Conservation (phyloP, 1,140 invertebrate species). For the Dreissena polymorpha region DNA sequence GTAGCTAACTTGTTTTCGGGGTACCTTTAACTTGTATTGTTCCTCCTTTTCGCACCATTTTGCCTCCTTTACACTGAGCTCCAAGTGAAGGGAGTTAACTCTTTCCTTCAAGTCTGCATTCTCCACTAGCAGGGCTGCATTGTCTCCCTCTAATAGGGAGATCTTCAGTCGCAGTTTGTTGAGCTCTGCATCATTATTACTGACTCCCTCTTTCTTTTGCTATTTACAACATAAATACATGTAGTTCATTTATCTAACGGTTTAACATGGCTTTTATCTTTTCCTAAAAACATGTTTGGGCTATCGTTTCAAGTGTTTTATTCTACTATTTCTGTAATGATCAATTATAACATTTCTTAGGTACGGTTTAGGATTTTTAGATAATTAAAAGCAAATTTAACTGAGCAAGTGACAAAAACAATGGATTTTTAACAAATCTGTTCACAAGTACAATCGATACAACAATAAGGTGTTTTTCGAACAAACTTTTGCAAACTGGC, state of each 20-base stretch:
- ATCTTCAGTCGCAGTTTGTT: slow-evolving; percentile 52
- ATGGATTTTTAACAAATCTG: too few relatives aligned
- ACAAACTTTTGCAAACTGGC: too few relatives aligned
- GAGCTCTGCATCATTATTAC: slow-evolving; percentile 65
- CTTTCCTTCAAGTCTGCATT: slow-evolving; percentile 62
- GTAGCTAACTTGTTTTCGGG: too few relatives aligned
- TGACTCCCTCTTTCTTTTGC: slow-evolving; percentile 12
- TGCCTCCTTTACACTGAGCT: slow-evolving; percentile 72
- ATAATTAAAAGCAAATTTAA: too few relatives aligned
- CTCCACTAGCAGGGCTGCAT: slow-evolving; percentile 62
- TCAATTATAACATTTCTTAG: too few relatives aligned
- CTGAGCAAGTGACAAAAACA: too few relatives aligned
- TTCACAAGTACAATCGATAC: too few relatives aligned
- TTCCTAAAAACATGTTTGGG: too few relatives aligned
- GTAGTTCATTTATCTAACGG: background rate
- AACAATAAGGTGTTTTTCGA: too few relatives aligned
- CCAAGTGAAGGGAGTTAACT: slow-evolving; percentile 59
- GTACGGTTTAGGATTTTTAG: too few relatives aligned
- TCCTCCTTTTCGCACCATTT: slow-evolving; percentile 74
- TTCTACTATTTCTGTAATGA: background rate
- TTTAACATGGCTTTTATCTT: too few relatives aligned
- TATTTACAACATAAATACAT: background rate
- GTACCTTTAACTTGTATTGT: slow-evolving; percentile 68
- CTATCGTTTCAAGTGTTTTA: too few relatives aligned
- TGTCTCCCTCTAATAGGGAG: slow-evolving; percentile 63